Percentiles rank a stretch among this genome's conserved stretches.
Evolutionary conservation across 2,113 vertebrate genomes (phyloP).

Genomic region (Pterocles burchelli): DNA sequence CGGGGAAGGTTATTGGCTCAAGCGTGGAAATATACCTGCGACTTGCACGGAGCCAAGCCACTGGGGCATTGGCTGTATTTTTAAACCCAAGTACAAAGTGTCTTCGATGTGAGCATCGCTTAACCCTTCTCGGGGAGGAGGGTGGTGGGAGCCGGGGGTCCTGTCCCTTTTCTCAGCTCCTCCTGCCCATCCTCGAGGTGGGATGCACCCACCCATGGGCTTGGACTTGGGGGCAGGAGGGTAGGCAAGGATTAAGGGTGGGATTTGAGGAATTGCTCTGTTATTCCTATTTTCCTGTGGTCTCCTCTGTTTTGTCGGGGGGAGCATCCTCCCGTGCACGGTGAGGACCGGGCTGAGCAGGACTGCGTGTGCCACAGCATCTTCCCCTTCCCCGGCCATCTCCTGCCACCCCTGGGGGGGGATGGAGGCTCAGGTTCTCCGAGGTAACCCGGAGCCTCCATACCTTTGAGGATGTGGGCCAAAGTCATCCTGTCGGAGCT

Average conservation of each 20-base stretch:
- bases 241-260: not conserved
- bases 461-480: slow-evolving; percentile 66
- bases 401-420: not conserved
- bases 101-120: not conserved
- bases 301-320: not conserved
- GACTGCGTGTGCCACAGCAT: not conserved
- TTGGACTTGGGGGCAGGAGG: accelerated
- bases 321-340: accelerated
- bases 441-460: slow-evolving; percentile 5
- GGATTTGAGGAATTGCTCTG: not conserved
- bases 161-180: not conserved
- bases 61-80: slow-evolving; percentile 59
- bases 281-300: accelerated
- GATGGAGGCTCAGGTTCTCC: not conserved
- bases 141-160: not conserved
- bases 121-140: not conserved
- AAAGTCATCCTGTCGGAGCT: slow-evolving; percentile 61
- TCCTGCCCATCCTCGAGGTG: not conserved
- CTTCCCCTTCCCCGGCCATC: not conserved
- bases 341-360: accelerated
- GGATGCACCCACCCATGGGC: not conserved
- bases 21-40: slow-evolving; percentile 67
- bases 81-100: slow-evolving; percentile 68
- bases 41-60: not conserved
- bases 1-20: slow-evolving; percentile 65